phyloP scores from a whole-genome alignment of 2,113 vertebrate genomes.

The Xiphias gladius region DNA sequence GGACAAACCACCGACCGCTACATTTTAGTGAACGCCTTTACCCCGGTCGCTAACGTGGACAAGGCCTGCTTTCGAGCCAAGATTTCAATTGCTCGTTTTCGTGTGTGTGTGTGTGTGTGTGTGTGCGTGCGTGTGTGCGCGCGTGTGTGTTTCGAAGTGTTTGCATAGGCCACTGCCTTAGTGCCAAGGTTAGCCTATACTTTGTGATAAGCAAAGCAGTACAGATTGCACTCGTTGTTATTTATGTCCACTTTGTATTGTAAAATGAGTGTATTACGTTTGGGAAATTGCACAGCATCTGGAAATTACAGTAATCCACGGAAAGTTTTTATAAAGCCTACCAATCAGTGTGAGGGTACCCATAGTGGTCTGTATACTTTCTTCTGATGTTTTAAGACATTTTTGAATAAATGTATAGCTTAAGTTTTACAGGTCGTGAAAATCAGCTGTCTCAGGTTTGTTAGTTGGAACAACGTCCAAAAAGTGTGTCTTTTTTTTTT shows the following conservation, averaged over 20 bases:
- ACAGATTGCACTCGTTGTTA: constrained; percentile 66
- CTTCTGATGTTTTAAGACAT: not conserved
- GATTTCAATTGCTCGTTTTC: constrained; percentile 38
- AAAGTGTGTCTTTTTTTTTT: constrained; percentile 20
- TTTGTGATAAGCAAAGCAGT: constrained; percentile 54
- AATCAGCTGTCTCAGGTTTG: constrained; percentile 19
- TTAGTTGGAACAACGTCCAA: not conserved
- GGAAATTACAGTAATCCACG: constrained; percentile 17
- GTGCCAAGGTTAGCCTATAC: constrained; percentile 43
- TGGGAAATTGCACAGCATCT: constrained; percentile 44
- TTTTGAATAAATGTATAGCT: constrained; percentile 11
- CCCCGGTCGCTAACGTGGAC: not conserved
- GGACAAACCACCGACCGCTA: not conserved
- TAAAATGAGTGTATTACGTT: constrained; percentile 20
- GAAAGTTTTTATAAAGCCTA: constrained; percentile 3
- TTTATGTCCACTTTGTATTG: constrained; percentile 67
- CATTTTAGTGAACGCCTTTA: constrained; percentile 21
- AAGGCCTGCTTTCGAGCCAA: constrained; percentile 40
- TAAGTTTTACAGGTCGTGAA: constrained; percentile 10
- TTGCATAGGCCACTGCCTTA: constrained; percentile 43
- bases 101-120: too few relatives aligned
- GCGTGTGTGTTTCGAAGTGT: constrained; percentile 40
- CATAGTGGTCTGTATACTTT: constrained; percentile 19
- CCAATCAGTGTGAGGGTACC: not conserved
- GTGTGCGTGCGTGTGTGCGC: too few relatives aligned